Conservation (phyloP, 2,113 vertebrate species). For the Myotis yumanensis region DNA sequence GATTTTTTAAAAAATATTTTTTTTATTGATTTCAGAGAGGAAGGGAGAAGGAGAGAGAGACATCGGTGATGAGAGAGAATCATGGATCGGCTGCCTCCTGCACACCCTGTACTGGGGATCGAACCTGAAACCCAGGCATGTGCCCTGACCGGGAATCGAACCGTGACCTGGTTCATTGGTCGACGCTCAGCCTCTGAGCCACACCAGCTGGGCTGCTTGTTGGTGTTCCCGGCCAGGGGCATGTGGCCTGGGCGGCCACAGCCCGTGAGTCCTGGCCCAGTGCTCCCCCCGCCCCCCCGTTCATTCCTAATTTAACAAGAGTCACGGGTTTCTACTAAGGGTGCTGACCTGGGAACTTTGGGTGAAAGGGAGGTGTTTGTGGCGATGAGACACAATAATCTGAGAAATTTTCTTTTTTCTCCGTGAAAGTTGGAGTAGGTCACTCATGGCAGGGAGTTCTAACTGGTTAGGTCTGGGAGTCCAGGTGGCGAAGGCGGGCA, state of each 20-base stretch:
- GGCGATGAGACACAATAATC: not conserved
- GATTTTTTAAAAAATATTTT: no score
- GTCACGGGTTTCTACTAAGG: not conserved
- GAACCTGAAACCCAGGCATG: no score
- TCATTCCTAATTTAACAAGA: not conserved
- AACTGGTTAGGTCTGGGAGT: not conserved
- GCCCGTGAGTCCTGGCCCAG: no score
- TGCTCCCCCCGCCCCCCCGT: not conserved
- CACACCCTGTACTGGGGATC: no score
- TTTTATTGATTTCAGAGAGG: no score
- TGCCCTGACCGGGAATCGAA: no score
- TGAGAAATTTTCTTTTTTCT: not conserved
- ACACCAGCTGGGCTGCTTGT: no score
- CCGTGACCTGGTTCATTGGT: no score
- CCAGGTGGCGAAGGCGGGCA: accelerated
- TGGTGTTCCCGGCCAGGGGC: constrained; percentile 4
- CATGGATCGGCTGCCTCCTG: no score
- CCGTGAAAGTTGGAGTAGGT: not conserved
- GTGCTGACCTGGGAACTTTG: not conserved
- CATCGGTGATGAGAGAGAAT: no score
- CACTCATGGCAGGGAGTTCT: accelerated
- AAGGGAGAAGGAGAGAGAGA: no score
- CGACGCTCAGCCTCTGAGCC: no score
- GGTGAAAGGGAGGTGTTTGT: not conserved
- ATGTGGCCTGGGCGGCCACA: not conserved